Evolutionary conservation across 1,140 invertebrate species (phyloP).

Genomic region (Panagrolaimus sp.): DNA sequence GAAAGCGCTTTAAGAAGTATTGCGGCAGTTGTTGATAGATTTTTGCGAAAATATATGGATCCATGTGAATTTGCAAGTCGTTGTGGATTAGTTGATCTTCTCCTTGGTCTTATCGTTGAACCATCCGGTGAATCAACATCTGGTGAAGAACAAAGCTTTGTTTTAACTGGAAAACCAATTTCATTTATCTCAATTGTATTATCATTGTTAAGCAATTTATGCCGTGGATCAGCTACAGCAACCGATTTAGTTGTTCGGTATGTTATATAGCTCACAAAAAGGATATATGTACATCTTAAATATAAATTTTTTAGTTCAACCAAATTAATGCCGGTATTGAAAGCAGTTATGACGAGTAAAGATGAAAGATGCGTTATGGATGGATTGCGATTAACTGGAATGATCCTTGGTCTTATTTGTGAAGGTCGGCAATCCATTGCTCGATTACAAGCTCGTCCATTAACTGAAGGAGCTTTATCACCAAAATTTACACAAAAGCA

Average conservation of each 20-base stretch:
- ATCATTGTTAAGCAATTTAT: constrained; percentile 56
- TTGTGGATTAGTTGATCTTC: constrained; percentile 61
- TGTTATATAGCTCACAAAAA: constrained; percentile 26
- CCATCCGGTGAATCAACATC: constrained; percentile 54
- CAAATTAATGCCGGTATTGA: constrained; percentile 46
- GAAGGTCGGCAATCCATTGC: constrained; percentile 71
- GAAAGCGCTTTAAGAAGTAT: constrained; percentile 94
- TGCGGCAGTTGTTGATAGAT: constrained; percentile 90
- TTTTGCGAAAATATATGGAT: constrained; percentile 63
- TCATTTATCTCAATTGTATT: constrained; percentile 65
- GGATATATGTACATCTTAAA: background rate
- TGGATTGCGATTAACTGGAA: constrained; percentile 90
- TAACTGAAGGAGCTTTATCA: constrained; percentile 4
- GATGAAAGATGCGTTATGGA: constrained; percentile 77
- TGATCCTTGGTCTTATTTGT: constrained; percentile 85
- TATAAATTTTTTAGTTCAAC: constrained; percentile 40
- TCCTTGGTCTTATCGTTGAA: constrained; percentile 49
- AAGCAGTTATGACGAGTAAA: constrained; percentile 46
- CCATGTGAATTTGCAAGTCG: constrained; percentile 62
- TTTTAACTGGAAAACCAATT: constrained; percentile 72
- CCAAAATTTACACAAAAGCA: constrained; percentile 4
- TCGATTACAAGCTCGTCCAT: background rate
- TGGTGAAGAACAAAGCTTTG: constrained; percentile 75
- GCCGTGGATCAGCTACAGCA: constrained; percentile 48
- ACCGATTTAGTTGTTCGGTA: constrained; percentile 78